A percentile compares a stretch with the other conserved stretches of the same genome.
These are phyloP conservation scores for Anser brachyrhynchus DNA, from an alignment of 2,113 vertebrate genomes.

Conservation along the genomic window DNA sequence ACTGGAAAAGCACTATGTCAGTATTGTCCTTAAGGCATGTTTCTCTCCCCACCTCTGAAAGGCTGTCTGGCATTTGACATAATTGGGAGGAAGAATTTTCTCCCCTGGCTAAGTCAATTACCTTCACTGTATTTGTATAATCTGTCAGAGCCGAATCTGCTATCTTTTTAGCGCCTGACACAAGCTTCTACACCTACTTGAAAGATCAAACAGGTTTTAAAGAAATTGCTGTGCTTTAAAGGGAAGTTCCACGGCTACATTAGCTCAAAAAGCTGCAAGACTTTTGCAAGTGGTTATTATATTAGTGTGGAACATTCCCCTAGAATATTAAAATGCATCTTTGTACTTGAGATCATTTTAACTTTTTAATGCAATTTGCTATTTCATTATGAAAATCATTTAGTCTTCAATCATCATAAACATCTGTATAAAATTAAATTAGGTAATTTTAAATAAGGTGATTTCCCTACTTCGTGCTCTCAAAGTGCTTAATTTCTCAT, in stretches of 20 bases:
- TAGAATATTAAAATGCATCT: background rate
- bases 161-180: background rate
- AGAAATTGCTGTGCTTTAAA: conserved; percentile 23
- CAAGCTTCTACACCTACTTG: conserved; percentile 28
- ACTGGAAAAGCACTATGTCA: background rate
- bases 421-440: background rate
- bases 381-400: background rate
- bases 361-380: conserved; percentile 5
- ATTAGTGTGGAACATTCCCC: background rate
- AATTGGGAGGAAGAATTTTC: conserved; percentile 54
- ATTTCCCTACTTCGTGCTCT: background rate
- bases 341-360: background rate
- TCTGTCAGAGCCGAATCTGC: background rate
- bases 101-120: conserved; percentile 44
- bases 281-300: background rate
- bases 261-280: conserved; percentile 13
- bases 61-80: background rate
- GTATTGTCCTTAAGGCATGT: background rate
- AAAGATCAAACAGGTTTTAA: conserved; percentile 24
- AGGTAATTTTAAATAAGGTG: background rate
- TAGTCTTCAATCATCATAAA: conserved; percentile 6
- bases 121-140: conserved; percentile 5
- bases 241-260: background rate
- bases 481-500: background rate
- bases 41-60: background rate